Evolutionary conservation across 1,140 invertebrate genomes (phyloP).

Genomic region (Pseudomyrmex sp.): DNA sequence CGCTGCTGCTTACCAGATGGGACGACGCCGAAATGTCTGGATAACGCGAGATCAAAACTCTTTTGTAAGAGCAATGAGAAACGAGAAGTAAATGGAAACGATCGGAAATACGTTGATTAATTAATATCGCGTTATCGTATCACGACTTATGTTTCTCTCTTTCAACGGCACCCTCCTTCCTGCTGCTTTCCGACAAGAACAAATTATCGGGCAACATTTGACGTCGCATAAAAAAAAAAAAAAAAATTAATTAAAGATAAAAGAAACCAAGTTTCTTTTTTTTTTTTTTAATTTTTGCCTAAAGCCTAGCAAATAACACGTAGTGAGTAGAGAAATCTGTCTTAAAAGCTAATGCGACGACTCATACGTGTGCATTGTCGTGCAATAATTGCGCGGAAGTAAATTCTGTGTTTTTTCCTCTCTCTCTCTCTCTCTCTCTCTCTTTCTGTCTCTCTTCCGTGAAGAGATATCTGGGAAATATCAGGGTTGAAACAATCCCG

Average conservation of each 20-base stretch:
- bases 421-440: too few relatives aligned
- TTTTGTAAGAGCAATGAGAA: conserved; percentile 42
- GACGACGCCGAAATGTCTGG: conserved; percentile 22
- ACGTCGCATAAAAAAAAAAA: conserved; percentile 3
- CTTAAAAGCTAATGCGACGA: neutral
- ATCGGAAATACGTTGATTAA: conserved; percentile 49
- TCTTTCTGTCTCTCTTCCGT: neutral
- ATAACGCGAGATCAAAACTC: conserved; percentile 34
- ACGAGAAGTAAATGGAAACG: conserved; percentile 45
- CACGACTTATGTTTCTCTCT: conserved; percentile 13
- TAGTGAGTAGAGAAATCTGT: neutral
- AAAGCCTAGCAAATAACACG: too few relatives aligned
- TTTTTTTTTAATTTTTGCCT: conserved; percentile 20
- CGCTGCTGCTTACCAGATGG: conserved; percentile 16
- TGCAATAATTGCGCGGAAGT: neutral
- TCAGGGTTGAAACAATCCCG: conserved; percentile 58
- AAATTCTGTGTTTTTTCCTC: conserved; percentile 8
- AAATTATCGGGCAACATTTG: conserved; percentile 11
- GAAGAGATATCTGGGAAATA: conserved; percentile 55
- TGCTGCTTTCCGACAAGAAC: neutral
- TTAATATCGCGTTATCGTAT: conserved; percentile 53
- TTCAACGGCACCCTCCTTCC: neutral
- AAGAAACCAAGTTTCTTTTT: neutral
- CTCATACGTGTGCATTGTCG: neutral
- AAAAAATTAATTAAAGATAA: conserved; percentile 9